phyloP scores from a whole-genome alignment of 2,888 invertebrate species.

The Dicyrtomina minuta region DNA sequence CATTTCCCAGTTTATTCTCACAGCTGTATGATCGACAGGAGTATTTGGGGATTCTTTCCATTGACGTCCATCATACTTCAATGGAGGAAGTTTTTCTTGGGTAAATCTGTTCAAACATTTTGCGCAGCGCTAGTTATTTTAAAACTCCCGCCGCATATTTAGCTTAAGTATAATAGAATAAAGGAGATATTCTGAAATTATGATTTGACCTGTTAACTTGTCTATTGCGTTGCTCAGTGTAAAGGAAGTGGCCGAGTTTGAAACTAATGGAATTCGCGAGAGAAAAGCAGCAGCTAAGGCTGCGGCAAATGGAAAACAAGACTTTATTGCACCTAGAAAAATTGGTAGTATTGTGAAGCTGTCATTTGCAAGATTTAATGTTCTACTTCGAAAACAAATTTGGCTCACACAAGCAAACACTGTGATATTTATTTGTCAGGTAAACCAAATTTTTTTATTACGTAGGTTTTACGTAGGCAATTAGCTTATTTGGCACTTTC shows the following conservation, averaged over 20 bases:
- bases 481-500: too few relatives aligned
- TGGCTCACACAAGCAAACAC: conserved; percentile 22
- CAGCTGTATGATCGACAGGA: conserved; percentile 31
- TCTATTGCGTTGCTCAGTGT: too few relatives aligned
- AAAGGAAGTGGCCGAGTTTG: conserved; percentile 27
- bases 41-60: conserved; percentile 17
- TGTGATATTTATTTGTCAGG: conserved; percentile 21
- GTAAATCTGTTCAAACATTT: too few relatives aligned
- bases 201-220: too few relatives aligned
- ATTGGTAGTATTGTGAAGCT: conserved; percentile 10
- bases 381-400: conserved; percentile 29
- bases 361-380: conserved; percentile 8
- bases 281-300: not conserved
- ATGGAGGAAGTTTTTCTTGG: conserved; percentile 35
- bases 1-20: conserved; percentile 30
- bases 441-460: too few relatives aligned
- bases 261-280: not conserved
- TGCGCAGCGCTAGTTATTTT: too few relatives aligned
- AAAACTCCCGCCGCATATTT: too few relatives aligned
- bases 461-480: too few relatives aligned
- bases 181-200: too few relatives aligned
- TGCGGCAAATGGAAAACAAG: not conserved
- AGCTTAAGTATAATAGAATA: too few relatives aligned
- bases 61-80: conserved; percentile 29
- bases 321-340: conserved; percentile 9